Evolutionary conservation across 2,888 invertebrate species (phyloP).

Genomic region (Mechanitis messenoides): DNA sequence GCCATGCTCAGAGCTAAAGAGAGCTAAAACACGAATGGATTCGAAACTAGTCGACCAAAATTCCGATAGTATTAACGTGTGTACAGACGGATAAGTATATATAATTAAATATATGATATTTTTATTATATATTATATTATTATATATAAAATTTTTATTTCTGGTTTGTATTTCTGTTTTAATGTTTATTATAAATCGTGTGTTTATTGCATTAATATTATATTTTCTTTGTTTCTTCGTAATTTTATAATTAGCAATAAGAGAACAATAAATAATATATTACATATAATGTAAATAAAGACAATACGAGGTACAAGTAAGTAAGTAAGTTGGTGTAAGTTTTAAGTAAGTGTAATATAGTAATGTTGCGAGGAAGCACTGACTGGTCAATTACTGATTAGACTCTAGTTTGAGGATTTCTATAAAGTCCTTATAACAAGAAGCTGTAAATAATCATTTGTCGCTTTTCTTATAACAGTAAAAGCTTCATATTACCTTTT

Average conservation of each 20-base stretch:
- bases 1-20: too few species aligned
- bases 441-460: conserved; percentile 58
- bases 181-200: background rate
- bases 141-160: too few species aligned
- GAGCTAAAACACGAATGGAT: too few species aligned
- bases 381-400: conserved; percentile 76
- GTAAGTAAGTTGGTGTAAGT: background rate
- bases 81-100: too few species aligned
- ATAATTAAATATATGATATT: background rate
- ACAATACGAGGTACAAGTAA: conserved; percentile 7
- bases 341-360: conserved; percentile 10
- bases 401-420: conserved; percentile 59
- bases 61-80: too few species aligned
- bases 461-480: conserved; percentile 13
- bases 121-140: background rate
- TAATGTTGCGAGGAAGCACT: conserved; percentile 59
- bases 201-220: background rate
- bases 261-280: conserved; percentile 5
- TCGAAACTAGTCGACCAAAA: too few species aligned
- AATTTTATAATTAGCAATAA: background rate
- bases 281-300: conserved; percentile 2
- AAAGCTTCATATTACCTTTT: background rate
- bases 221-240: background rate
- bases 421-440: conserved; percentile 50
- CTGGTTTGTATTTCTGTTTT: background rate